Evolutionary conservation across 2,113 vertebrate species (phyloP).

Genomic region (Corapipo altera): DNA sequence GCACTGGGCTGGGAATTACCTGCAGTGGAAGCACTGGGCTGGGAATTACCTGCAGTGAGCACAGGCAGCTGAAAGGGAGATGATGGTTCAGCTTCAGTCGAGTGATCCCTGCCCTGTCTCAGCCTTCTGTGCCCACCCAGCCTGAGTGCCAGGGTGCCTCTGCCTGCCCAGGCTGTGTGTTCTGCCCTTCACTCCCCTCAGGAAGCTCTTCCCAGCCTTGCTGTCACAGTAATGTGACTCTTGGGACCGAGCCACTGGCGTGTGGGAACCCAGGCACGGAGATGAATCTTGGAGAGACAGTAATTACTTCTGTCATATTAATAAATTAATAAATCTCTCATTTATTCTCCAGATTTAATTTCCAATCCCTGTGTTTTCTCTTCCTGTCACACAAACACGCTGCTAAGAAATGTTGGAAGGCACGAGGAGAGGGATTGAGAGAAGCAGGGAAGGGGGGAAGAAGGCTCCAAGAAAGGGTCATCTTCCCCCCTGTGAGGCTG

Average conservation of each 20-base stretch:
- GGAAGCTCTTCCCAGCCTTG: not conserved
- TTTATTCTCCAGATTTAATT: constrained; percentile 68
- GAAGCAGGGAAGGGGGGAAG: not conserved
- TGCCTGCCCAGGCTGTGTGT: not conserved
- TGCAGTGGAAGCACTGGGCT: not conserved
- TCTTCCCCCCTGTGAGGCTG: not conserved
- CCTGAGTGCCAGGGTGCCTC: not conserved
- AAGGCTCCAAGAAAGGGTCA: not conserved
- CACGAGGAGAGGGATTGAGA: not conserved
- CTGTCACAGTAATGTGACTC: not conserved
- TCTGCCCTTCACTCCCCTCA: not conserved
- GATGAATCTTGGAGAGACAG: constrained; percentile 53
- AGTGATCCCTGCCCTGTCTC: not conserved
- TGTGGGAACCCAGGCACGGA: constrained; percentile 25
- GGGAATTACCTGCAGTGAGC: not conserved
- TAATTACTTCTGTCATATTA: constrained; percentile 74
- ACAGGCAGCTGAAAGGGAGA: not conserved
- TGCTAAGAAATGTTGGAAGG: not conserved
- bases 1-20: not conserved
- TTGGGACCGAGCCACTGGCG: not conserved
- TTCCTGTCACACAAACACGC: constrained; percentile 15
- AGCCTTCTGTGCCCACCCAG: not conserved
- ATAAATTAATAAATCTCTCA: constrained; percentile 60
- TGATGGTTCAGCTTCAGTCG: not conserved
- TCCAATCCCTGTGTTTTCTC: constrained; percentile 33